These are phyloP conservation scores for Hesperia comma DNA, from an alignment of 2,888 invertebrate species.

Conservation along the genomic window DNA sequence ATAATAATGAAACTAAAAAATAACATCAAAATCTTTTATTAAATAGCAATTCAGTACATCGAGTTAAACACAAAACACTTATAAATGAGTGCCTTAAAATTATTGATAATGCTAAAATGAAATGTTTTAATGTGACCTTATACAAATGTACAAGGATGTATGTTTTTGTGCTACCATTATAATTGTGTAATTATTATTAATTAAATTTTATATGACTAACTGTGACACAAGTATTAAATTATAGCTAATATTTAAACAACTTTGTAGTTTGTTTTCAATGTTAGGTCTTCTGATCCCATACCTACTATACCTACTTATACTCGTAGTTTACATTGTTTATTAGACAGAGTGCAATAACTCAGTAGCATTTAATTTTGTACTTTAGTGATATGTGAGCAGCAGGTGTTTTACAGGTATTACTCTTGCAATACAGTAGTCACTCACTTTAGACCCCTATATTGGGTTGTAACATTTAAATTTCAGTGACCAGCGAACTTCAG, in stretches of 20 bases:
- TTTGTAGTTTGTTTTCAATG: conserved; percentile 12
- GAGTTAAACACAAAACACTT: neutral
- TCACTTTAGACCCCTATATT: too few relatives aligned
- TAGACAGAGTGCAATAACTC: too few relatives aligned
- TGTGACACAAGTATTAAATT: conserved; percentile 22
- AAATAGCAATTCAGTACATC: neutral
- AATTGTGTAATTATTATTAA: neutral
- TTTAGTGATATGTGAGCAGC: too few relatives aligned
- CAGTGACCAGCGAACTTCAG: too few relatives aligned
- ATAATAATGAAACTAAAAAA: neutral
- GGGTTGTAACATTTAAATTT: too few relatives aligned
- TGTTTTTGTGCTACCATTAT: conserved; percentile 22
- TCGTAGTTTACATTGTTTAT: too few relatives aligned
- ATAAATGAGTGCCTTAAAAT: neutral
- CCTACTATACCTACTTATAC: too few relatives aligned
- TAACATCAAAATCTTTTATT: conserved; percentile 3
- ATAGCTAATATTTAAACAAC: conserved; percentile 17
- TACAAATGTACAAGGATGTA: conserved; percentile 8
- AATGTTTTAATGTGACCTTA: conserved; percentile 15
- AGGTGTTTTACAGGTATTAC: too few relatives aligned
- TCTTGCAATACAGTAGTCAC: too few relatives aligned
- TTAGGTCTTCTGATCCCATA: neutral
- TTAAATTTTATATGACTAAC: conserved; percentile 6
- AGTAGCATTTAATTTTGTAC: too few relatives aligned
- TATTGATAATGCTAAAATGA: neutral